Evolutionary conservation across 2,113 vertebrate genomes (phyloP).

Genomic region (Chrysemys picta): DNA sequence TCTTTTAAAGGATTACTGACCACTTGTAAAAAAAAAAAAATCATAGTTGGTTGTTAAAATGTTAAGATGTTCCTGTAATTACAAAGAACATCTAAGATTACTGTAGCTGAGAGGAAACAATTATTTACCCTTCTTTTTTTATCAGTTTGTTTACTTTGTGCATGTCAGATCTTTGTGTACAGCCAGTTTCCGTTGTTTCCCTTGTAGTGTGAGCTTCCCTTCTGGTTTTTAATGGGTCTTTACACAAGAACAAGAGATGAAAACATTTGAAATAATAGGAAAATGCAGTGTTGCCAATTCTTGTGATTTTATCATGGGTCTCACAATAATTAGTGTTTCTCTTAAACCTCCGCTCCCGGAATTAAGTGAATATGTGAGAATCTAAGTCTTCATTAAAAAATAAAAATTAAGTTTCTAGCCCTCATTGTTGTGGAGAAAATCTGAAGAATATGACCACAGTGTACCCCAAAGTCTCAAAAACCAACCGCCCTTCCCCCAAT

Average conservation of each 20-base stretch:
- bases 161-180: background rate
- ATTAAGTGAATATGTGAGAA: background rate
- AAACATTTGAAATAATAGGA: background rate
- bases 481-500: background rate
- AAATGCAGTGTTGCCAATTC: background rate
- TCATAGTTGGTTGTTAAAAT: background rate
- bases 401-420: background rate
- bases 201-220: background rate
- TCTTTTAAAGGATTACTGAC: background rate
- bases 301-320: background rate
- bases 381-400: background rate
- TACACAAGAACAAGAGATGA: background rate
- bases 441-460: no score
- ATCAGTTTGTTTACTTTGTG: background rate
- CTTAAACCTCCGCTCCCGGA: background rate
- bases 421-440: background rate
- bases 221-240: conserved; percentile 2
- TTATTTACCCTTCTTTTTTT: background rate
- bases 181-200: background rate
- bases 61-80: background rate
- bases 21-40: background rate
- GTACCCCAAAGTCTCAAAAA: no score
- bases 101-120: background rate
- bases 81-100: background rate
- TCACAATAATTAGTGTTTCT: background rate